Percentiles rank a stretch among this genome's conserved stretches.
These are phyloP conservation scores for Catocala nupta DNA, from an alignment of 2,888 invertebrate species.

Conservation along the genomic window DNA sequence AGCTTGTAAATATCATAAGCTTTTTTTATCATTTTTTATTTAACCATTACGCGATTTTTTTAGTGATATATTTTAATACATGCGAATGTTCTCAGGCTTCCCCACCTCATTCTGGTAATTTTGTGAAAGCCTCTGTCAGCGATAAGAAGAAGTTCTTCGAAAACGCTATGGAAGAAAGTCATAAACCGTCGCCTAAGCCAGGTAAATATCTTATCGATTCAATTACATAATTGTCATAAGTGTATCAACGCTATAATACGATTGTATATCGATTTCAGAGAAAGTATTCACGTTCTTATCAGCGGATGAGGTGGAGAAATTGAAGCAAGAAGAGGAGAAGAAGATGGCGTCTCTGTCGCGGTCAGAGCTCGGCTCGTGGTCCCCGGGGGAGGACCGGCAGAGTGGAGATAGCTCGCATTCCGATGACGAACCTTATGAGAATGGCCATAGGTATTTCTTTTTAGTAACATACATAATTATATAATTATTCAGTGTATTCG, in stretches of 20 bases:
- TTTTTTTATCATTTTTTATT: slow-evolving; percentile 72
- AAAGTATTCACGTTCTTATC: slow-evolving; percentile 98
- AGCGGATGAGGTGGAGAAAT: slow-evolving; percentile 96
- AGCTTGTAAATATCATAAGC: slow-evolving; percentile 82
- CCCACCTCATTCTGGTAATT: slow-evolving; percentile 91
- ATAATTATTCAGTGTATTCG: too few species aligned
- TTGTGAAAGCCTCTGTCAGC: slow-evolving; percentile 95
- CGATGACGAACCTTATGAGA: slow-evolving; percentile 81
- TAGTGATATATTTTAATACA: slow-evolving; percentile 31
- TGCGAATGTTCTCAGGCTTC: slow-evolving; percentile 79
- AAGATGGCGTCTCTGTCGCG: slow-evolving; percentile 93
- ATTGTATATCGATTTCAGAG: slow-evolving; percentile 82
- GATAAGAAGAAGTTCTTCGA: slow-evolving; percentile 98
- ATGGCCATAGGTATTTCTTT: slow-evolving; percentile 75
- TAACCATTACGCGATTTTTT: slow-evolving; percentile 23
- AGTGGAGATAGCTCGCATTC: slow-evolving; percentile 85
- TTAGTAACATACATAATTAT: too few species aligned
- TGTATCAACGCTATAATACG: too few species aligned
- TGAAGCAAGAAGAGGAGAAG: slow-evolving; percentile 97
- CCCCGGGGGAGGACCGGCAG: slow-evolving; percentile 81
- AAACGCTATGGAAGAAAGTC: slow-evolving; percentile 97
- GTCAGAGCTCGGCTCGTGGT: slow-evolving; percentile 87
- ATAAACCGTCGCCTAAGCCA: slow-evolving; percentile 94
- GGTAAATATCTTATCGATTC: slow-evolving; percentile 79
- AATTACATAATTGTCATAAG: too few species aligned